Conservation (phyloP, 2,888 invertebrate species). For the Diarsia rubi region DNA sequence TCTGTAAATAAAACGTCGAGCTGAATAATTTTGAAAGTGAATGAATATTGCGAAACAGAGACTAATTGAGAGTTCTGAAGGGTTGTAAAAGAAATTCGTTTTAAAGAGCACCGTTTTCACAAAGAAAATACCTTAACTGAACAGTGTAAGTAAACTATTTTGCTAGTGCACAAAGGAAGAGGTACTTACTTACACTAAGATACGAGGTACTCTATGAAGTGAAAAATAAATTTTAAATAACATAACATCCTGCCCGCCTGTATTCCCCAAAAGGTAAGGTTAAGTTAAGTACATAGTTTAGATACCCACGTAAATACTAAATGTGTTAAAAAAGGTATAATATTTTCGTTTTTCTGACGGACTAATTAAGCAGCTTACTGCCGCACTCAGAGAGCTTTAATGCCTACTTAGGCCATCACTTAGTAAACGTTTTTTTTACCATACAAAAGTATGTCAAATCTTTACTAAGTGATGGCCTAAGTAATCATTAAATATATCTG, state of each 20-base stretch:
- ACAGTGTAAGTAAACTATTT: conserved; percentile 28
- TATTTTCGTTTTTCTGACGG: conserved; percentile 1
- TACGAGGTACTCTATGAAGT: neutral
- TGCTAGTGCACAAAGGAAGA: conserved; percentile 30
- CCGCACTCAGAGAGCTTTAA: too few species aligned
- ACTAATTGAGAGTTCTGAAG: conserved; percentile 37
- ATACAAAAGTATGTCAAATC: too few species aligned
- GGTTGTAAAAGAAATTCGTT: conserved; percentile 44
- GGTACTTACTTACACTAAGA: neutral
- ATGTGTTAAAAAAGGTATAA: neutral
- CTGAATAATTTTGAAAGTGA: conserved; percentile 23
- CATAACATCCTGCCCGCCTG: too few species aligned
- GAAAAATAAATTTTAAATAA: neutral
- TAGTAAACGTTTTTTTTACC: too few species aligned
- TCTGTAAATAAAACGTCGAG: conserved; percentile 40
- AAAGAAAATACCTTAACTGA: conserved; percentile 26
- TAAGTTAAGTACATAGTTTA: too few species aligned
- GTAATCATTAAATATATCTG: too few species aligned
- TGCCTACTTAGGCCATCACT: too few species aligned
- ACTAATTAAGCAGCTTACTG: conserved; percentile 5
- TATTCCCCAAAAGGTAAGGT: too few species aligned
- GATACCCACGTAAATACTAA: neutral
- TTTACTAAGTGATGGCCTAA: too few species aligned
- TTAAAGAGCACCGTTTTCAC: conserved; percentile 31
- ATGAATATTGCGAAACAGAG: conserved; percentile 35